Evolutionary conservation across 2,888 invertebrate genomes (phyloP).

Genomic region (Malthinus flaveolus): DNA sequence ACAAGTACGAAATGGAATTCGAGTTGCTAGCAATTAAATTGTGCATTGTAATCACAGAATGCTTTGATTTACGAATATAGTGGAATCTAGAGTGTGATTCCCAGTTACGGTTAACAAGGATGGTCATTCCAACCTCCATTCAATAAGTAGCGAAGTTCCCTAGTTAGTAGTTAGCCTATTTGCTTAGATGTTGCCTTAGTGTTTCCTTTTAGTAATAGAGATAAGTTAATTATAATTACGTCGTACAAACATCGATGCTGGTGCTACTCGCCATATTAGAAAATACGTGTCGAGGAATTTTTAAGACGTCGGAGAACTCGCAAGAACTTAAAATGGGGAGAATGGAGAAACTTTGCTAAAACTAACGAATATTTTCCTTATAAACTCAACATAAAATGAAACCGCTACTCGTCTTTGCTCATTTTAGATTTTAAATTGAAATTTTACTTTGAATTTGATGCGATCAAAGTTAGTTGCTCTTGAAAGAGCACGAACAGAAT

Average conservation of each 20-base stretch:
- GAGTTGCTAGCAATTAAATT: conserved; percentile 44
- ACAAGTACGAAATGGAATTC: conserved; percentile 46
- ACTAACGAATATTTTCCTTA: conserved; percentile 34
- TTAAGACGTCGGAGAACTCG: conserved; percentile 7
- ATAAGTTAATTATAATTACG: conserved; percentile 13
- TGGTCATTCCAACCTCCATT: conserved; percentile 49
- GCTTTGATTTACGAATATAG: conserved; percentile 44
- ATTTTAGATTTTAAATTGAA: conserved; percentile 51
- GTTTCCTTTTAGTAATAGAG: conserved; percentile 24
- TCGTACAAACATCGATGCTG: background rate
- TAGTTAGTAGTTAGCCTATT: conserved; percentile 52
- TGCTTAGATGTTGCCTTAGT: conserved; percentile 42
- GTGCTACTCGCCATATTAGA: background rate
- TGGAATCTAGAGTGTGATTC: conserved; percentile 34
- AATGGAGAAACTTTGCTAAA: conserved; percentile 20
- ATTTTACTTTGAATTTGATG: conserved; percentile 51
- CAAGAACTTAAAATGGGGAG: background rate
- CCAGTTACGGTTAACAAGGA: conserved; percentile 43
- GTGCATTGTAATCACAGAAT: conserved; percentile 41
- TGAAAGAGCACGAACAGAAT: conserved; percentile 37
- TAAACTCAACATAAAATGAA: conserved; percentile 42
- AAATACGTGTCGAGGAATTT: conserved; percentile 6
- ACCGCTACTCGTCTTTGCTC: conserved; percentile 43
- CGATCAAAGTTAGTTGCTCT: conserved; percentile 47
- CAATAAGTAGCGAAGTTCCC: conserved; percentile 52